Evolutionary conservation across 2,797 vertebrate genomes (phyloP).

Genomic region (Uromys caudimaculatus): DNA sequence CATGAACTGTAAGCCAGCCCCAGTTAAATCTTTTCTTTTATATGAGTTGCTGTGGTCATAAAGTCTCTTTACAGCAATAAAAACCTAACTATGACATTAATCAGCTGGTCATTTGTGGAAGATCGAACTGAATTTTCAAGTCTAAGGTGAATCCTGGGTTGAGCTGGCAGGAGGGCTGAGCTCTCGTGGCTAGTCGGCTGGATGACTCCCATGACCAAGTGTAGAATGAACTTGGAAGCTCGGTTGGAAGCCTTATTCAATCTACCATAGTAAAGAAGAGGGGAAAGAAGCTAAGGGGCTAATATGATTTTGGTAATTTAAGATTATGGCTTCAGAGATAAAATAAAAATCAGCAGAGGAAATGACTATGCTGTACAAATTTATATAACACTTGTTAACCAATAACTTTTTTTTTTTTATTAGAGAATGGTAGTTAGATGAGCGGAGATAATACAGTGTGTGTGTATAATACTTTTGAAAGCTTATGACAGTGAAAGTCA

Average conservation of each 20-base stretch:
- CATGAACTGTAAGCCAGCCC: background rate
- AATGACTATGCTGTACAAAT: background rate
- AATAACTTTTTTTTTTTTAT: background rate
- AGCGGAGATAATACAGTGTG: background rate
- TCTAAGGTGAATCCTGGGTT: background rate
- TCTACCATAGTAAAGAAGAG: background rate
- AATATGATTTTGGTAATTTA: background rate
- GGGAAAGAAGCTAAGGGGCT: background rate
- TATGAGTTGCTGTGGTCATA: too few species aligned
- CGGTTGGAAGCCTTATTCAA: background rate
- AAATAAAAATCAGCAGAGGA: constrained; percentile 18
- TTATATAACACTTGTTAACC: constrained; percentile 2
- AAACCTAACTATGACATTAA: background rate
- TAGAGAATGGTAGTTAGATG: background rate
- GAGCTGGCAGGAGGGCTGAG: background rate
- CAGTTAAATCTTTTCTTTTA: background rate
- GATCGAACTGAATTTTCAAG: background rate
- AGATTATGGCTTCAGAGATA: background rate
- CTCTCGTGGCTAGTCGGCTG: background rate
- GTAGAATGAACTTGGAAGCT: background rate
- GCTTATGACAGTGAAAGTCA: background rate
- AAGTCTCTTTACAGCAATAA: background rate
- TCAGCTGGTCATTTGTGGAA: background rate
- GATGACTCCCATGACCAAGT: background rate
- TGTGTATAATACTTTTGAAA: background rate